phyloP scores from a whole-genome alignment of 2,797 vertebrate genomes.

The Taeniopygia guttata region DNA sequence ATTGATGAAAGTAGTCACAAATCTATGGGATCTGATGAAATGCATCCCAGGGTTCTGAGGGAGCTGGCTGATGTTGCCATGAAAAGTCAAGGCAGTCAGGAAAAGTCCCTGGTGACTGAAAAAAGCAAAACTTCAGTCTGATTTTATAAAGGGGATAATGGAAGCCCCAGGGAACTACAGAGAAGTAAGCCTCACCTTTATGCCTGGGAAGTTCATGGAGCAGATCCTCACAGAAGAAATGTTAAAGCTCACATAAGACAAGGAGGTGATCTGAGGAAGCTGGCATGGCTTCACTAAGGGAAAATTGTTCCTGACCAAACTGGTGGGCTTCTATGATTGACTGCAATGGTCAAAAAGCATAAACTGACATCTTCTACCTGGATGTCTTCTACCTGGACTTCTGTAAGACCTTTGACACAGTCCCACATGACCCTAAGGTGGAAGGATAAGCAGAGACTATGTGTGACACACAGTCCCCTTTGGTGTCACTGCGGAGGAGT shows the following conservation, averaged over 20 bases:
- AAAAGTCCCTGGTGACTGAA: background rate
- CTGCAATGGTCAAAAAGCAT: background rate
- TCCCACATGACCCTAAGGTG: background rate
- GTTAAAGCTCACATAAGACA: background rate
- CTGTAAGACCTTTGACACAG: background rate
- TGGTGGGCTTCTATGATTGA: background rate
- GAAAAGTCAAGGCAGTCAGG: background rate
- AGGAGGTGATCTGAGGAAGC: background rate
- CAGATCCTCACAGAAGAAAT: background rate
- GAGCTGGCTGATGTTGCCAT: background rate
- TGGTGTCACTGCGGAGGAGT: background rate
- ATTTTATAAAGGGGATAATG: background rate
- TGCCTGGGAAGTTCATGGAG: background rate
- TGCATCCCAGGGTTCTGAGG: background rate
- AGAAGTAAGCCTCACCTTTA: background rate
- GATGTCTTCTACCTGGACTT: background rate
- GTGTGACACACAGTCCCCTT: fast-evolving
- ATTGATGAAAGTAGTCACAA: background rate
- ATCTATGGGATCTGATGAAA: background rate
- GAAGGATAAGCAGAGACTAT: background rate
- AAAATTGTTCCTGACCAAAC: background rate
- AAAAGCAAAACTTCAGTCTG: background rate
- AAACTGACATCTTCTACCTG: background rate
- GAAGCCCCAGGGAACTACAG: background rate
- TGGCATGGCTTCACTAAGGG: background rate